These are phyloP conservation scores for Carlito syrichta DNA, from an alignment of 2,113 vertebrate species.

Conservation along the genomic window DNA sequence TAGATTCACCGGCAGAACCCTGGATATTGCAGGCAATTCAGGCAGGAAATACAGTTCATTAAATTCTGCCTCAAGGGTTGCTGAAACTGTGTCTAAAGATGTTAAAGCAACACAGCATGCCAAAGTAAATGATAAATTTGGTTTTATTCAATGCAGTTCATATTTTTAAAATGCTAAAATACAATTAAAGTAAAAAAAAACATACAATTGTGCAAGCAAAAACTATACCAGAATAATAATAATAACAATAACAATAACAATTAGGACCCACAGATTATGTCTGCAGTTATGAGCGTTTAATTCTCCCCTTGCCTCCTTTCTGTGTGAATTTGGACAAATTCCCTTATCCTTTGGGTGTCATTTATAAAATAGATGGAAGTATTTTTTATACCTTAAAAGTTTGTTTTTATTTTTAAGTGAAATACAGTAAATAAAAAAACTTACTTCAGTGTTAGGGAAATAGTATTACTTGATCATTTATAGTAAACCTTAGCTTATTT, in stretches of 20 bases:
- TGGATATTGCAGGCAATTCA: neutral
- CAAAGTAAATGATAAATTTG: slow-evolving; percentile 32
- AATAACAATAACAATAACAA: neutral
- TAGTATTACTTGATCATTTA: neutral
- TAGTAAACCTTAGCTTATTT: neutral
- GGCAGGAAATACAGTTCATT: slow-evolving; percentile 54
- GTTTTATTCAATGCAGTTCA: neutral
- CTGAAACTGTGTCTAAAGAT: slow-evolving; percentile 36
- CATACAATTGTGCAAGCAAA: neutral
- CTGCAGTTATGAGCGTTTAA: neutral
- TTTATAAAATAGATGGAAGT: neutral
- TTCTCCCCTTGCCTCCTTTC: neutral
- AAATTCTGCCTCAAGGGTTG: slow-evolving; percentile 65
- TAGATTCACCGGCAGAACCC: neutral
- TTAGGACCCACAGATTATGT: neutral
- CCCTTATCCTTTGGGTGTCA: neutral
- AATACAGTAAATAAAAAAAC: neutral
- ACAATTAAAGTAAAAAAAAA: neutral
- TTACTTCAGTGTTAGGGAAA: rapidly evolving
- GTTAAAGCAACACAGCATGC: slow-evolving; percentile 2
- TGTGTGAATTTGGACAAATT: neutral
- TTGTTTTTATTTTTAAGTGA: neutral
- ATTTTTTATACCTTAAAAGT: neutral
- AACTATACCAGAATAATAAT: neutral
- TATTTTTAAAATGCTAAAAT: slow-evolving; percentile 44